A percentile compares a stretch with the other conserved stretches of the same genome.
Conservation (phyloP, 2,888 invertebrate species). For the Eugnorisma glareosa region DNA sequence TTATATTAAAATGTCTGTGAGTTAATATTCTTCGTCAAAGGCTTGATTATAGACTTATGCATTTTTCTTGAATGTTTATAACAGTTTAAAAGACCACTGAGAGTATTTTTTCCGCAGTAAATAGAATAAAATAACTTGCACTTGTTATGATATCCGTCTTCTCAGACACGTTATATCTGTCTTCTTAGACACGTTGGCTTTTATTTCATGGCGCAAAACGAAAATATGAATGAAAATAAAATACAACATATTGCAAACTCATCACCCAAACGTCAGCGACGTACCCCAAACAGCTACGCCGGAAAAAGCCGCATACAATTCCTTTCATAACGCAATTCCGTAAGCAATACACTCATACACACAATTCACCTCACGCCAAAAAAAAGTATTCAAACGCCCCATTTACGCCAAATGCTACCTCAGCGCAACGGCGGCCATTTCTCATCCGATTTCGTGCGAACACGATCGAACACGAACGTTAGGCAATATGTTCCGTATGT, state of each 20-base stretch:
- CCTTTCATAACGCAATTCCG: constrained; percentile 44
- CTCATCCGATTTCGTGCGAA: constrained; percentile 68
- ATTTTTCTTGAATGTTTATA: constrained; percentile 12
- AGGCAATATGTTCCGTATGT: constrained; percentile 72
- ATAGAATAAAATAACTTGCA: neutral
- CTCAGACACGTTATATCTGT: neutral
- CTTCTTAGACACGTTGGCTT: neutral
- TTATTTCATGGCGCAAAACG: neutral
- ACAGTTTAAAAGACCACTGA: too few species aligned
- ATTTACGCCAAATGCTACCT: constrained; percentile 72
- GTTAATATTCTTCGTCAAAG: too few species aligned
- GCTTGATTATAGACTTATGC: neutral
- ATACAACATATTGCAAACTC: constrained; percentile 7
- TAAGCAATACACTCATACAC: constrained; percentile 63
- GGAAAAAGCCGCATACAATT: constrained; percentile 40
- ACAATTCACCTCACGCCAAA: constrained; percentile 61
- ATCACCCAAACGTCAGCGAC: constrained; percentile 13
- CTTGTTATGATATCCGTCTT: neutral
- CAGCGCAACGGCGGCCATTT: constrained; percentile 66
- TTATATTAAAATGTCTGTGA: neutral
- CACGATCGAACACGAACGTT: constrained; percentile 65
- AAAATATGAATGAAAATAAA: neutral
- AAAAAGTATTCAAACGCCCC: constrained; percentile 66
- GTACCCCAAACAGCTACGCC: neutral
- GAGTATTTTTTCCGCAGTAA: neutral